Evolutionary conservation across 2,888 invertebrate genomes (phyloP), one percentile per base, ranked within the genome.

Genomic region (Odontocerum albicorne): DNA sequence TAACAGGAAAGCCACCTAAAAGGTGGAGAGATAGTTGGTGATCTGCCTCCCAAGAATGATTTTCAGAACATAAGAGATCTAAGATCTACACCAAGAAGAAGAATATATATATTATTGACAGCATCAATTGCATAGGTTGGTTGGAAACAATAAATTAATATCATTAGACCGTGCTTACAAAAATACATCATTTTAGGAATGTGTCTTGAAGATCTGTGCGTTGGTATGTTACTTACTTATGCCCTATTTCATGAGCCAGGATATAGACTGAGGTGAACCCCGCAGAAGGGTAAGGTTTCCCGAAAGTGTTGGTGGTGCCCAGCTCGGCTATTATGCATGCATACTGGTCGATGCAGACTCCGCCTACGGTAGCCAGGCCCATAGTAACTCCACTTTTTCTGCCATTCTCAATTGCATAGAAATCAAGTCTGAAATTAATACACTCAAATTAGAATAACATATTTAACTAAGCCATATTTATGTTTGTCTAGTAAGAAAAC

Each of bases 261-360:
- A 90, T 87, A 70, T 88, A 90, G 64, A 90, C 86, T 44, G 90
- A 88, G 13, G 88, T 88, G 69, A 90, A 89, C n/a, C 90, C 90
- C 17, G 90, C 87, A 31, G 90, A 90, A 3, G 90, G 90, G 71
- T 88, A 90, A 1, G 90, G 89, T 60, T 87, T 84, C 40, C 89
- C 88, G 64, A 85, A 82, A 36, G 80, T 71, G 71, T 88, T 88
- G 1, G 82, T 82, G 1, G 86, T 83, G 35, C 90, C 90, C 63
- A 90, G 81, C 75, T 91, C 90, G 1, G 87, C 85, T 40, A 91
- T 89, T 12, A 90, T 84, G 66, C 90, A 90, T 10, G 87, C 82
- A 67, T 87, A 88, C 64, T 84, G 77, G 10, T 83, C 79, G 61
- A 85, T 73, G 67, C 90, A 90, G 47, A 88, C 85, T 17, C 90